These are phyloP conservation scores for Parochlus steinenii DNA, from an alignment of 2,888 invertebrate genomes.

Conservation along the genomic window DNA sequence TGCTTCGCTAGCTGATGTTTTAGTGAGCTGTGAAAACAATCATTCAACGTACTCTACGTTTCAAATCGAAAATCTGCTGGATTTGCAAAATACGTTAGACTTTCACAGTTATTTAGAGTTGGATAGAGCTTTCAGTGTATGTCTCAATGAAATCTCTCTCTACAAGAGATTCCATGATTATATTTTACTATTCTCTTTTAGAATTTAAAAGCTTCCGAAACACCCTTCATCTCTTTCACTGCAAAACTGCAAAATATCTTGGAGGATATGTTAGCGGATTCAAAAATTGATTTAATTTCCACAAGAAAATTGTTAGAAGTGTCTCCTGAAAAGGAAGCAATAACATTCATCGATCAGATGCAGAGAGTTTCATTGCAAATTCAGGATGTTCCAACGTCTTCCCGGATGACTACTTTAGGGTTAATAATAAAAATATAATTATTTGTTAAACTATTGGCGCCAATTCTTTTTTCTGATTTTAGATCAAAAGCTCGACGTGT, in stretches of 20 bases:
- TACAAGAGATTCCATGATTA: too few species aligned
- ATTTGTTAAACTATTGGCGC: too few species aligned
- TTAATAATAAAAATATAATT: too few species aligned
- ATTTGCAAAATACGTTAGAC: constrained; percentile 42
- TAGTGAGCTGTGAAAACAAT: constrained; percentile 51
- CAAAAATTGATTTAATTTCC: constrained; percentile 28
- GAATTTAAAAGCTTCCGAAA: constrained; percentile 24
- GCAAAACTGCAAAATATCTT: constrained; percentile 27
- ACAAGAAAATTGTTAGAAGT: constrained; percentile 27
- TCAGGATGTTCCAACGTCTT: constrained; percentile 49
- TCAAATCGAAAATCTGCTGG: constrained; percentile 48
- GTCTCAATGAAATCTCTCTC: too few species aligned
- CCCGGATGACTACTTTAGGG: constrained; percentile 56
- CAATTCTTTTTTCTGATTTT: too few species aligned
- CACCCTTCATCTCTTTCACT: constrained; percentile 25
- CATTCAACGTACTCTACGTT: constrained; percentile 57
- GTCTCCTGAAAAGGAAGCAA: constrained; percentile 30
- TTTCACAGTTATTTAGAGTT: constrained; percentile 29
- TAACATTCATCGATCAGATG: constrained; percentile 32
- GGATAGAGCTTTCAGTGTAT: constrained; percentile 22
- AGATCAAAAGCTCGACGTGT: constrained; percentile 45
- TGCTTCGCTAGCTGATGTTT: constrained; percentile 24
- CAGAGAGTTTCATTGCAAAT: constrained; percentile 34
- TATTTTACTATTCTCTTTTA: background rate
- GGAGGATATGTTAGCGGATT: constrained; percentile 28